phyloP scores from a whole-genome alignment of 2,888 invertebrate species.

The Nematopogon swammerdamellus region DNA sequence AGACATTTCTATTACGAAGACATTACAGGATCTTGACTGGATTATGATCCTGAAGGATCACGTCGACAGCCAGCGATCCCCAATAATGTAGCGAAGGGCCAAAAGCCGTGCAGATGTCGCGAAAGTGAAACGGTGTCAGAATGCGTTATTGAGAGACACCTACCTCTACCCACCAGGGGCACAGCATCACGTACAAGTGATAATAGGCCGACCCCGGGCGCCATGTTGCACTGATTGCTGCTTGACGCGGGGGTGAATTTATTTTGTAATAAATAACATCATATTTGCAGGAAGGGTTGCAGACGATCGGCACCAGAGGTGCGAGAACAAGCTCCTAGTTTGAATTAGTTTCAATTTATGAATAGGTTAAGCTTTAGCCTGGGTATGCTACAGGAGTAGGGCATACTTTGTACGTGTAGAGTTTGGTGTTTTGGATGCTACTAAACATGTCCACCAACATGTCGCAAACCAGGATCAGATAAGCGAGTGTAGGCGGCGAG shows the following conservation, averaged over 20 bases:
- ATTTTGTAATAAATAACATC: constrained; percentile 38
- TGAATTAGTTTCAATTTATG: background rate
- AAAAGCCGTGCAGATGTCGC: constrained; percentile 20
- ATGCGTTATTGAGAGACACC: constrained; percentile 12
- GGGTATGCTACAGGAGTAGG: no score
- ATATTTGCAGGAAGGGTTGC: constrained; percentile 25
- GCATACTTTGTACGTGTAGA: no score
- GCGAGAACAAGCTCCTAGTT: background rate
- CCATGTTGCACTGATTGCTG: constrained; percentile 48
- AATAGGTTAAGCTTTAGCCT: no score
- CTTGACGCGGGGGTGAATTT: constrained; percentile 27
- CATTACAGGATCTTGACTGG: no score
- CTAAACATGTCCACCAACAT: no score
- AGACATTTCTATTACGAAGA: no score
- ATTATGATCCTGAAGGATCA: background rate
- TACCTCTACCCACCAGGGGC: background rate
- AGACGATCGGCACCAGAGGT: background rate
- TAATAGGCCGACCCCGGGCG: constrained; percentile 41
- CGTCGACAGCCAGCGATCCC: background rate
- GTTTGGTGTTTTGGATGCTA: no score
- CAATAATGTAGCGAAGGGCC: background rate
- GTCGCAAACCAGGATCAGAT: no score
- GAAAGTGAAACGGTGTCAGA: constrained; percentile 18
- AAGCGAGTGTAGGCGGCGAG: no score
- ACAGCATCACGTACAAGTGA: constrained; percentile 28